phyloP scores from a whole-genome alignment of 2,113 vertebrate species.

The Festucalex cinctus region DNA sequence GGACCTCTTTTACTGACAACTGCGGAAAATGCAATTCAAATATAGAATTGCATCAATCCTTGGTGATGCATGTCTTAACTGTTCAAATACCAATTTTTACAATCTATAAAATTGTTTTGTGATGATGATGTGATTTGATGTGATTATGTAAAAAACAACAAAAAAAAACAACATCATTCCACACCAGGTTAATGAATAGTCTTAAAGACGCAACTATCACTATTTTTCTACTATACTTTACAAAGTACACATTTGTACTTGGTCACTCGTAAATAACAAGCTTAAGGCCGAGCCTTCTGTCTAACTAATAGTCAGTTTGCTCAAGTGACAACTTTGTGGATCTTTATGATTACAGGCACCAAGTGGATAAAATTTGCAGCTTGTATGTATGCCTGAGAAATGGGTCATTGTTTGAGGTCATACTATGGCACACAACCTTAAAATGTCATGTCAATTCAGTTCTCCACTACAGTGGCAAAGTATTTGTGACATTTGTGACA shows the following conservation, averaged over 20 bases:
- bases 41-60: conserved; percentile 19
- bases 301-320: conserved; percentile 9
- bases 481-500: conserved; percentile 17
- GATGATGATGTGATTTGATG: not conserved
- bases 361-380: not conserved
- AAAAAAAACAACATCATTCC: no score
- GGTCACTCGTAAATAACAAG: conserved; percentile 9
- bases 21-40: not conserved
- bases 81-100: conserved; percentile 11
- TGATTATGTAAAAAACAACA: conserved; percentile 14
- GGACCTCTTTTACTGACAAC: no score
- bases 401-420: conserved; percentile 31
- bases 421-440: conserved; percentile 38
- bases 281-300: not conserved
- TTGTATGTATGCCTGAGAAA: conserved; percentile 6
- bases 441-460: conserved; percentile 54
- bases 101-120: not conserved
- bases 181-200: not conserved
- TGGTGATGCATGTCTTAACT: conserved; percentile 8
- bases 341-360: conserved; percentile 20
- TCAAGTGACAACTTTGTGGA: conserved; percentile 24
- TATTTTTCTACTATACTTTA: not conserved
- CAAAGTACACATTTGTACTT: conserved; percentile 1
- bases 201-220: not conserved
- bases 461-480: conserved; percentile 13